Conservation (phyloP, 2,113 vertebrate species). For the Phainopepla nitens region DNA sequence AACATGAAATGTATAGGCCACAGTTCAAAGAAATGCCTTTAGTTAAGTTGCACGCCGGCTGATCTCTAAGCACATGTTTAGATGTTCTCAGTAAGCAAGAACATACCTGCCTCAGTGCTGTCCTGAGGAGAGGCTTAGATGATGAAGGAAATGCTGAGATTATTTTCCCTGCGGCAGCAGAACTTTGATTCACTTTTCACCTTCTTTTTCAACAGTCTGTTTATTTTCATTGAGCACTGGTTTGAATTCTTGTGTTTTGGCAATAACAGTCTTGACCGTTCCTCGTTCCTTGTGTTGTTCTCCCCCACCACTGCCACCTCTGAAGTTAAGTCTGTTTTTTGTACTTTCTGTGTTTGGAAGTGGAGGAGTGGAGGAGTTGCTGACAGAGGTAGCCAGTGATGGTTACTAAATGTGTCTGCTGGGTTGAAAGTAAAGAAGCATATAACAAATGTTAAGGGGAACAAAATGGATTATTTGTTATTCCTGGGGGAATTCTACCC, state of each 20-base stretch:
- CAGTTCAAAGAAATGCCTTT: neutral
- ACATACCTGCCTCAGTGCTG: neutral
- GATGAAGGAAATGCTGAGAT: neutral
- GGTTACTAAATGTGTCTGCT: neutral
- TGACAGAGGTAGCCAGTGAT: constrained; percentile 4
- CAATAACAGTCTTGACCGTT: constrained; percentile 46
- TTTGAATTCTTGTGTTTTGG: constrained; percentile 25
- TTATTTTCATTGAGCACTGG: constrained; percentile 31
- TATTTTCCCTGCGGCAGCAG: neutral
- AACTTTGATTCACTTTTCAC: constrained; percentile 2
- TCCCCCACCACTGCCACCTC: constrained; percentile 26
- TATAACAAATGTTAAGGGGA: constrained; percentile 24
- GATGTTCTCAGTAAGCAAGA: neutral
- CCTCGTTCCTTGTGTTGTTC: constrained; percentile 24
- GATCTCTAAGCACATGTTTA: neutral
- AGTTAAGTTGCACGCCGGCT: neutral
- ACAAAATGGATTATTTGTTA: constrained; percentile 43
- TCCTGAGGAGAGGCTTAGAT: neutral
- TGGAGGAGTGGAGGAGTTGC: constrained; percentile 11
- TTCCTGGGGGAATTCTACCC: constrained; percentile 27
- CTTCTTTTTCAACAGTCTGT: constrained; percentile 25
- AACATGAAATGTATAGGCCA: fast-evolving
- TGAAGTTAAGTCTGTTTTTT: constrained; percentile 46
- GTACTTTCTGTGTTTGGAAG: constrained; percentile 56
- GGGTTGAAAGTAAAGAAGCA: constrained; percentile 22